These are phyloP conservation scores for Centropus bengalensis DNA, from an alignment of 2,113 vertebrate species.

Conservation along the genomic window DNA sequence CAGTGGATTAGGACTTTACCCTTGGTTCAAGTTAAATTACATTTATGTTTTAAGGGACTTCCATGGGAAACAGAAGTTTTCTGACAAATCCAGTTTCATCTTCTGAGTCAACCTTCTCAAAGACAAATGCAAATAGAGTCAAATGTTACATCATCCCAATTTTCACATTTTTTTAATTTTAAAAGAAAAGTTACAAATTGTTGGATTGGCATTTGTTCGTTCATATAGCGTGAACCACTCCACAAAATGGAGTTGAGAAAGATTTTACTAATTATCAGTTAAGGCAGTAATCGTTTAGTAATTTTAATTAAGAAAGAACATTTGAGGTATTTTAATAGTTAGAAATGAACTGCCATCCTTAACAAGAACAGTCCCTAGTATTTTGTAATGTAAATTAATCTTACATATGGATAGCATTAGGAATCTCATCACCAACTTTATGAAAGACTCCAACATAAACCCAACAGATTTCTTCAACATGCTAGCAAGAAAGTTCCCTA, in stretches of 20 bases:
- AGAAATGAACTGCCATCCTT: background rate
- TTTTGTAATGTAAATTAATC: slow-evolving; percentile 26
- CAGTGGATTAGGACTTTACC: background rate
- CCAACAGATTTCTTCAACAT: background rate
- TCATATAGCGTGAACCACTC: background rate
- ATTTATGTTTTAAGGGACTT: background rate
- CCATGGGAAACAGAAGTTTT: background rate
- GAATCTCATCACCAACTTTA: background rate
- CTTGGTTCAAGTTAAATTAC: background rate
- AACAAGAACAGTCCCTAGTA: background rate
- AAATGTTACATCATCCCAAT: background rate
- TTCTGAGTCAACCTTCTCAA: background rate
- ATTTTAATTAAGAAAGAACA: slow-evolving; percentile 39
- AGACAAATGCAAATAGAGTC: background rate
- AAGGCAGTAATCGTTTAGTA: slow-evolving; percentile 15
- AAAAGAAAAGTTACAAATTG: background rate
- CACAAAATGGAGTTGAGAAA: slow-evolving; percentile 10
- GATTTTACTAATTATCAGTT: slow-evolving; percentile 43
- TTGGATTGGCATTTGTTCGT: background rate
- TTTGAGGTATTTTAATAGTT: slow-evolving; percentile 18
- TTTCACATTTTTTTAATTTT: background rate
- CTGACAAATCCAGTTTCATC: background rate
- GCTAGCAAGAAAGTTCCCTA: background rate
- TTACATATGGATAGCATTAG: background rate
- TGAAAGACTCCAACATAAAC: slow-evolving; percentile 15